These are phyloP conservation scores for Alligator mississippiensis DNA, from an alignment of 2,113 vertebrate species.

Conservation along the genomic window DNA sequence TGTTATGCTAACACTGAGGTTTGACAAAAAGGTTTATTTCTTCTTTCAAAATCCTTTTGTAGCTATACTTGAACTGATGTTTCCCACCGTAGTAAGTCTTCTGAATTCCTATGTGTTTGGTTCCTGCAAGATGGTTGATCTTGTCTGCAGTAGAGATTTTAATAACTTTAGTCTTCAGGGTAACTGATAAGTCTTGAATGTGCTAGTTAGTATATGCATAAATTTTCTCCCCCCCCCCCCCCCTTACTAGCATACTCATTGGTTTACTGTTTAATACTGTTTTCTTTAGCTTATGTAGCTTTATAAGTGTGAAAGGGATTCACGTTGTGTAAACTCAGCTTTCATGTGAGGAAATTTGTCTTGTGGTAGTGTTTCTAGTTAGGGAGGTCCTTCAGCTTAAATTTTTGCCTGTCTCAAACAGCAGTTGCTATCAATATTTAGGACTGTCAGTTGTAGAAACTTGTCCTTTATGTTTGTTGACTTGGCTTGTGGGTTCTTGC, in stretches of 20 bases:
- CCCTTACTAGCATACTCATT: neutral
- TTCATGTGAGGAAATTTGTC: rapidly evolving
- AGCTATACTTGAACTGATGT: neutral
- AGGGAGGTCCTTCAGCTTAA: neutral
- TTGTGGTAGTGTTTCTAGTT: neutral
- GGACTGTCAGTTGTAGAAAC: neutral
- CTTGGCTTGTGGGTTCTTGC: neutral
- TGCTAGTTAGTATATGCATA: neutral
- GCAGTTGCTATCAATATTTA: neutral
- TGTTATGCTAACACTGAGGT: neutral
- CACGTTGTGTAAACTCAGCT: neutral
- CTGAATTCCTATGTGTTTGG: neutral
- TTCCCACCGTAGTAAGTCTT: neutral
- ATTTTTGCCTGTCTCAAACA: neutral
- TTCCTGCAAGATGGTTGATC: neutral
- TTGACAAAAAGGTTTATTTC: neutral
- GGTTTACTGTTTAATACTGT: neutral
- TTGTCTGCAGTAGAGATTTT: neutral
- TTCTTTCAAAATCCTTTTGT: neutral
- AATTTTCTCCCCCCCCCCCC: neutral
- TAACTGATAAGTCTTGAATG: rapidly evolving
- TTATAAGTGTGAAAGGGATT: neutral
- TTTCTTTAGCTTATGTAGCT: neutral
- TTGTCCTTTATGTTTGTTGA: neutral
- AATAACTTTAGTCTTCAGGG: neutral